Evolutionary conservation across 64 coral and sea anemone genomes (phyloP).

Genomic region (Hydrozoanthus tunicans): DNA sequence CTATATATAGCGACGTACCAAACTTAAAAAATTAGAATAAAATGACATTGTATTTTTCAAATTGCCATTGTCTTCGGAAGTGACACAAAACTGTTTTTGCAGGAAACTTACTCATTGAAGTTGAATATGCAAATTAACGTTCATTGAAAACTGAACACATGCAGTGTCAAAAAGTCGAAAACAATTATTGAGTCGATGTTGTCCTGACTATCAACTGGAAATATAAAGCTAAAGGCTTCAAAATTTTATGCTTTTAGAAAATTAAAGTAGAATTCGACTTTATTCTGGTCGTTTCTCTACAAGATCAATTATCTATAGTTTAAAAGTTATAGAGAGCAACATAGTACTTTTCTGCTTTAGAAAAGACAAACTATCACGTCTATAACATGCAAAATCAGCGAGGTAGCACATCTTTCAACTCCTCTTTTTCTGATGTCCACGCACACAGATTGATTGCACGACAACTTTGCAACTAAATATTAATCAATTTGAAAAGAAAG

Average conservation of each 20-base stretch:
- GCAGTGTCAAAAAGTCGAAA: conserved; percentile 35
- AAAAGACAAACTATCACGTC: neutral
- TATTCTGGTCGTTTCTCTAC: neutral
- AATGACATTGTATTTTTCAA: no score
- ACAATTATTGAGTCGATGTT: conserved; percentile 20
- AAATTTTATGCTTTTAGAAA: neutral
- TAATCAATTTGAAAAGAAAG: neutral
- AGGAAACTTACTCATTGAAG: neutral
- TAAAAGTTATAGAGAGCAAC: neutral
- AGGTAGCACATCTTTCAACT: neutral
- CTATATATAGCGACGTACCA: no score
- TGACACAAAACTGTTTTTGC: neutral
- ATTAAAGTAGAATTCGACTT: neutral
- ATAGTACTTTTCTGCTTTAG: neutral
- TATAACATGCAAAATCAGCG: neutral
- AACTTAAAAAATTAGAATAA: no score
- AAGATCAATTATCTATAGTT: neutral
- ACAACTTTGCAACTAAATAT: neutral
- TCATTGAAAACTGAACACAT: conserved; percentile 31
- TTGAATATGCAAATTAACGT: conserved; percentile 37
- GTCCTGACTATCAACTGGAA: neutral
- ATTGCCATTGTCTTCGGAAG: neutral
- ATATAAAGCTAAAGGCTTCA: neutral
- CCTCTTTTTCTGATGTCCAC: neutral
- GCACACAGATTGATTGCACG: neutral